Conservation (phyloP, 2,888 invertebrate genomes). For the Lepidochrysops patricia region DNA sequence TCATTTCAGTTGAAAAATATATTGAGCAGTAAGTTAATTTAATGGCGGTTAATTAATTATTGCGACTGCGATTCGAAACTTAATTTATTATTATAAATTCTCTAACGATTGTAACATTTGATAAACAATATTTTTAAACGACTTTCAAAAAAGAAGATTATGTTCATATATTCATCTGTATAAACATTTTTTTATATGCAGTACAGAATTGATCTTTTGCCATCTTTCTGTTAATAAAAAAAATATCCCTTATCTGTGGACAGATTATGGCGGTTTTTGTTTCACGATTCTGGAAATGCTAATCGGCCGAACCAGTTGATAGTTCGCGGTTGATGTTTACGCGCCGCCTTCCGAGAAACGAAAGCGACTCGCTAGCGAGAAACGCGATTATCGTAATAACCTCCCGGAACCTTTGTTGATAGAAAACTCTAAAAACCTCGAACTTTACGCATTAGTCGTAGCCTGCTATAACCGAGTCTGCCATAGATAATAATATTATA, state of each 20-base stretch:
- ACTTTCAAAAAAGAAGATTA: too few species aligned
- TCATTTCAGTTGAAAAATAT: too few species aligned
- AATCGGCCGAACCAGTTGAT: conserved; percentile 61
- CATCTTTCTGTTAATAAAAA: background rate
- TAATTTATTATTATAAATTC: too few species aligned
- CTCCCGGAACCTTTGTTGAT: conserved; percentile 56
- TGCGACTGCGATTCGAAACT: too few species aligned
- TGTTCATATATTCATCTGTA: too few species aligned
- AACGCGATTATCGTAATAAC: conserved; percentile 69
- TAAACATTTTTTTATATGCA: background rate
- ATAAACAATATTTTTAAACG: too few species aligned
- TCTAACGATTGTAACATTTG: too few species aligned
- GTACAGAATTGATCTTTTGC: background rate
- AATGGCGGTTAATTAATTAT: too few species aligned
- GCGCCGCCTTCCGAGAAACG: conserved; percentile 61
- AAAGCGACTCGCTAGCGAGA: conserved; percentile 65
- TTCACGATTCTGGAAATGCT: conserved; percentile 62
- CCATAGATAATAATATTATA: too few species aligned
- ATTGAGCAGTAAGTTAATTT: too few species aligned
- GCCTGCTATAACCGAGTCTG: conserved; percentile 7
- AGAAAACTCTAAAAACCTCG: conserved; percentile 30
- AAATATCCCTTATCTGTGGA: background rate
- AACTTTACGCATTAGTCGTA: conserved; percentile 19
- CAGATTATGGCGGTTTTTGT: conserved; percentile 32
- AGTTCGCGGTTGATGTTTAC: conserved; percentile 53